Conservation (phyloP, 2,797 vertebrate species). For the Gymnopithys bicolor region DNA sequence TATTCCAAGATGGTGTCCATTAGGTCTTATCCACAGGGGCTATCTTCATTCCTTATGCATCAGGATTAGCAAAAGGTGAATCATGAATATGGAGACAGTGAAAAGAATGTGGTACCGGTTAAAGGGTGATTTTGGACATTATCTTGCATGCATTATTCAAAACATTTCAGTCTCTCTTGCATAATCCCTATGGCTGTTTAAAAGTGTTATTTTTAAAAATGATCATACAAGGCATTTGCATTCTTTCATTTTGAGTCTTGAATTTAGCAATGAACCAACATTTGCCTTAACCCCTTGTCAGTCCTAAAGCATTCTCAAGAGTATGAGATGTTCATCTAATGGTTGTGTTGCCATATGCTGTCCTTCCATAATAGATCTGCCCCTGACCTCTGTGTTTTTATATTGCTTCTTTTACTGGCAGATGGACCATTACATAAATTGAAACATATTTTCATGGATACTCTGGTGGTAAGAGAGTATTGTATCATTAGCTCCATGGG, state of each 20-base stretch:
- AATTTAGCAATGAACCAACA: slow-evolving; percentile 70
- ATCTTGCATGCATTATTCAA: slow-evolving; percentile 81
- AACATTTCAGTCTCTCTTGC: slow-evolving; percentile 63
- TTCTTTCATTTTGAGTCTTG: slow-evolving; percentile 67
- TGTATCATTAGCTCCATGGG: not conserved
- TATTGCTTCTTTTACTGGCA: slow-evolving; percentile 49
- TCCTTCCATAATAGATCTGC: slow-evolving; percentile 70
- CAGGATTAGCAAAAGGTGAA: slow-evolving; percentile 76
- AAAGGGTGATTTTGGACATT: slow-evolving; percentile 79
- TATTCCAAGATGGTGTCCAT: slow-evolving; percentile 85
- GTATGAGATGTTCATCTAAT: slow-evolving; percentile 76
- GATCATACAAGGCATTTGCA: slow-evolving; percentile 64
- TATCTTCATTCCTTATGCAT: slow-evolving; percentile 81
- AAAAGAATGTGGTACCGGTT: slow-evolving; percentile 80
- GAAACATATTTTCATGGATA: slow-evolving; percentile 57
- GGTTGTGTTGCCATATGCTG: slow-evolving; percentile 63
- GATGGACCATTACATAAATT: slow-evolving; percentile 68
- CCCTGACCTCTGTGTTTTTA: slow-evolving; percentile 72
- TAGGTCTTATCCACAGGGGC: slow-evolving; percentile 82
- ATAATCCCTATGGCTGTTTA: slow-evolving; percentile 63
- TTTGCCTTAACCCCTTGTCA: slow-evolving; percentile 76
- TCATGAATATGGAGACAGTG: slow-evolving; percentile 75
- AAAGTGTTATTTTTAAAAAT: slow-evolving; percentile 73
- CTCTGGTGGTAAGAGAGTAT: slow-evolving; percentile 11
- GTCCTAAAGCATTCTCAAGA: slow-evolving; percentile 71